These are phyloP conservation scores for Meandrusa payeni DNA, from an alignment of 2,888 invertebrate genomes.

Conservation along the genomic window DNA sequence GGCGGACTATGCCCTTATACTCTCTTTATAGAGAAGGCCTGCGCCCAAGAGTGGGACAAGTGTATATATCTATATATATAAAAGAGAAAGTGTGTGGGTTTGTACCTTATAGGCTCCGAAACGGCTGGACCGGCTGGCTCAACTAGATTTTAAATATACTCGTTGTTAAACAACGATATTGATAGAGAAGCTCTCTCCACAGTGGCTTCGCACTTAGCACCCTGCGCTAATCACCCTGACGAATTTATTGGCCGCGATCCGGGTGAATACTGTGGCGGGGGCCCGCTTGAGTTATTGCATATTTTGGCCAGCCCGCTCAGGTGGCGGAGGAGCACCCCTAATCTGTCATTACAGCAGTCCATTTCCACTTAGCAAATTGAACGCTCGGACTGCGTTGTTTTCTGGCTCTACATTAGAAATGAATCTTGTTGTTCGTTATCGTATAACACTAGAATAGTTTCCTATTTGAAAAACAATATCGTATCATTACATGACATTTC, in stretches of 20 bases:
- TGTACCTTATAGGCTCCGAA: no score
- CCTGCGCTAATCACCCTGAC: conserved; percentile 63
- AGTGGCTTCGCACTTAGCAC: conserved; percentile 14
- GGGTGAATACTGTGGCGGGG: conserved; percentile 48
- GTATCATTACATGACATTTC: no score
- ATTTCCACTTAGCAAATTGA: conserved; percentile 62
- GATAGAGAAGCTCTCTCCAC: conserved; percentile 26
- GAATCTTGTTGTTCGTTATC: conserved; percentile 2
- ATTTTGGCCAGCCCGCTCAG: conserved; percentile 56
- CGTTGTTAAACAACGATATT: no score
- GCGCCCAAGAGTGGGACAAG: no score
- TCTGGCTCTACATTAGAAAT: conserved; percentile 3
- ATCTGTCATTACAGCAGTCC: conserved; percentile 65
- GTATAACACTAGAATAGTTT: no score
- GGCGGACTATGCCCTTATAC: no score
- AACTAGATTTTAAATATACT: no score
- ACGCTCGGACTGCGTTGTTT: conserved; percentile 31
- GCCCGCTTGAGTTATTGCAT: conserved; percentile 62
- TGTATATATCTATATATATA: no score
- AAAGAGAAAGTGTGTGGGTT: no score
- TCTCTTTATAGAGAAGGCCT: no score
- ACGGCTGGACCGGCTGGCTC: no score
- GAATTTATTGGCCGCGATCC: conserved; percentile 72
- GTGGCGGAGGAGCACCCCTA: conserved; percentile 53
- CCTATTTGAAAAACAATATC: no score